Evolutionary conservation across 2,888 invertebrate species (phyloP).

Genomic region (Xiphydria camelus): DNA sequence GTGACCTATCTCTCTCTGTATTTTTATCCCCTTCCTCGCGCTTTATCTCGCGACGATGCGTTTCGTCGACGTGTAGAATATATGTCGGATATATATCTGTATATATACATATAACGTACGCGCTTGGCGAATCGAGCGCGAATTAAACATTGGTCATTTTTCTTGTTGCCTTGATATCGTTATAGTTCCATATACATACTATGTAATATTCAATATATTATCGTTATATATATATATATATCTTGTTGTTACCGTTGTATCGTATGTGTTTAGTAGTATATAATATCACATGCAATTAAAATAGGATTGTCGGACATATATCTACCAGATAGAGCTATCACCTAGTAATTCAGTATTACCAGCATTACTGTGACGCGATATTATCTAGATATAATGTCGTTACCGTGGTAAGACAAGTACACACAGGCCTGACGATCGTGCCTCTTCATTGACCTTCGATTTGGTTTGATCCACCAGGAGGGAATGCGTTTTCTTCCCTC

Average conservation of each 20-base stretch:
- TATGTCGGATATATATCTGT: slow-evolving; percentile 1
- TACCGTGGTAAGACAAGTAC: not conserved
- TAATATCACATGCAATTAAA: slow-evolving; percentile 56
- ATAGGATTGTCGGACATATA: slow-evolving; percentile 56
- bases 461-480: not conserved
- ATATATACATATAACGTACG: slow-evolving; percentile 18
- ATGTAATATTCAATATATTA: slow-evolving; percentile 27
- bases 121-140: slow-evolving; percentile 27
- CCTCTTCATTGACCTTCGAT: slow-evolving; percentile 6
- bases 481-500: not conserved
- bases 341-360: slow-evolving; percentile 30
- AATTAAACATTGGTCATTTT: slow-evolving; percentile 39
- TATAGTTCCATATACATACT: slow-evolving; percentile 15
- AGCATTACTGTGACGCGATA: slow-evolving; percentile 24
- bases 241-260: slow-evolving; percentile 29
- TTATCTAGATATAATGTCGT: too few species aligned
- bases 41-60: too few species aligned
- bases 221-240: slow-evolving; percentile 28
- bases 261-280: slow-evolving; percentile 31
- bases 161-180: slow-evolving; percentile 14
- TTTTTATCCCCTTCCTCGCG: not conserved
- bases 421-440: slow-evolving; percentile 12
- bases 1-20: not conserved
- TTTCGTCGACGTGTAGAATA: not conserved
- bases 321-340: slow-evolving; percentile 33